Evolutionary conservation across 2,113 vertebrate genomes (phyloP), one percentile per base, ranked within the genome.

Genomic region (Pipra filicauda): DNA sequence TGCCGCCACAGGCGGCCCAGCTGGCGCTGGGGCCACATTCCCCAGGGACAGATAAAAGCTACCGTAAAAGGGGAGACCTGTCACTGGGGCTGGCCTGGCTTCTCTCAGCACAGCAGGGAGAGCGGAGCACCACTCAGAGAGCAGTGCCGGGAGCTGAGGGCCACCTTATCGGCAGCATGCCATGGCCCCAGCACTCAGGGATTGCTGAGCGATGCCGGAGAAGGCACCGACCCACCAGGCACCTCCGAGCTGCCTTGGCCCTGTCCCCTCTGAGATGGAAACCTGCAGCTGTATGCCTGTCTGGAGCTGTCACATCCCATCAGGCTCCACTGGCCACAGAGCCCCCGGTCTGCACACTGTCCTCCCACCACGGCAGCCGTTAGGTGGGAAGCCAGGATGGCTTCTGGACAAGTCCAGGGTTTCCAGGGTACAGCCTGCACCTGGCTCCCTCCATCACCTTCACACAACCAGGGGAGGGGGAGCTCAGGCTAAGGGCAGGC

Each of bases 31-130:
- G 61, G 87, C 88, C 4, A 2, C 80, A 49, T 65, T 89, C 88
- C 74, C 83, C 39, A 31, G 66, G 73, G 90, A 84, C 72, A 93
- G 97, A 97, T 94, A 95, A 96, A 86, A 89, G 94, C 95, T 95
- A 90, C 97, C 97, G 78, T 98, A 98, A 98, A 98, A 97, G 97
- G 98, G 76, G 86, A 89, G 79, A 86, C 48, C 82, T 97, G 97
- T 97, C 97, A 97, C 87, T 78, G 5, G 48, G 48, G 80, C 82
- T 85, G 84, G 94, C 89, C 97, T 96, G 96, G 72, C 55, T 94
- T 95, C 94, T 95, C 75, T 96, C 94, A 96, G 82, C 72, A 7
- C 2, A 0, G 73, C 6, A 0, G 72, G 71, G 62, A 65, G 76
- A 80, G 44, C 1, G 0, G 30, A 4, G 31, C 62, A 59, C 43